These are phyloP conservation scores for Oryzias curvinotus DNA, from an alignment of 2,113 vertebrate species.

Conservation along the genomic window DNA sequence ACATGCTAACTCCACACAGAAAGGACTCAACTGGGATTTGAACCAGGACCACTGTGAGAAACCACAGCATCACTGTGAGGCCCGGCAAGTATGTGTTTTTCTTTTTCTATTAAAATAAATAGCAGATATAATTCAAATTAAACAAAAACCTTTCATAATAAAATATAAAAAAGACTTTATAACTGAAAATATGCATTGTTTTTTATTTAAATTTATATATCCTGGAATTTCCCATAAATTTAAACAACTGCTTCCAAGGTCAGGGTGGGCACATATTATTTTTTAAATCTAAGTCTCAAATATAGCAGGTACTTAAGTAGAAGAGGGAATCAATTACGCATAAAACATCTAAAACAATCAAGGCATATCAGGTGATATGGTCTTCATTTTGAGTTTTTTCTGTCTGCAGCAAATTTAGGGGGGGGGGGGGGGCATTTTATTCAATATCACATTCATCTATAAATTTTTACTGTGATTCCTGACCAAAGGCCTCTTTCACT, in stretches of 20 bases:
- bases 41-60: too few relatives aligned
- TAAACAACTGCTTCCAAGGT: slow-evolving; percentile 39
- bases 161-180: neutral
- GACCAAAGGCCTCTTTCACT: slow-evolving; percentile 49
- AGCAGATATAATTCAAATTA: too few relatives aligned
- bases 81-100: too few relatives aligned
- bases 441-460: neutral
- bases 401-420: slow-evolving; percentile 20
- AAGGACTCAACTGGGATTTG: too few relatives aligned
- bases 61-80: too few relatives aligned
- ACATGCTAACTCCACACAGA: too few relatives aligned
- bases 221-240: slow-evolving; percentile 16
- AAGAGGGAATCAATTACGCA: slow-evolving; percentile 5
- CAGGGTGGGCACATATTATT: slow-evolving; percentile 35
- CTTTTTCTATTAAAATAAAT: too few relatives aligned
- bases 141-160: too few relatives aligned
- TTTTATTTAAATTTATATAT: slow-evolving; percentile 54
- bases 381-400: slow-evolving; percentile 1
- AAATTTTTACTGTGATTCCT: slow-evolving; percentile 35
- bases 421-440: slow-evolving; percentile 14
- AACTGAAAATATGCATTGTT: slow-evolving; percentile 7
- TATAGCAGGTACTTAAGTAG: slow-evolving; percentile 21
- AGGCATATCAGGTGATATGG: slow-evolving; percentile 39
- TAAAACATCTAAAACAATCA: slow-evolving; percentile 15
- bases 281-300: slow-evolving; percentile 23